Evolutionary conservation across 2,888 invertebrate genomes (phyloP).

Genomic region (Ormyrus pomaceus): DNA sequence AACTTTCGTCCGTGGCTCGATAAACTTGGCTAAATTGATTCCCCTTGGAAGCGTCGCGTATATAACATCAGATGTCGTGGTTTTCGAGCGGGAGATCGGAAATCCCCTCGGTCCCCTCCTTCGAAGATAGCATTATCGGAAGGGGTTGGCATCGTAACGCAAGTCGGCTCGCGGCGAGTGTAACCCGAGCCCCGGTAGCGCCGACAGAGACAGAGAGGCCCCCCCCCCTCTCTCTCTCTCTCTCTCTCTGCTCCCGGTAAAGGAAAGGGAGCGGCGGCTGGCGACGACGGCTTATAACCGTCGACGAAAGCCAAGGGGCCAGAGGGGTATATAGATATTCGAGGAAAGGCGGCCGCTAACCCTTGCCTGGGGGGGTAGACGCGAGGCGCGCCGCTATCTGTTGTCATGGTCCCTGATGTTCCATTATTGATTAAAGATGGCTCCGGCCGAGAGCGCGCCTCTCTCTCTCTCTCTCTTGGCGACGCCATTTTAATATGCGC

Average conservation of each 20-base stretch:
- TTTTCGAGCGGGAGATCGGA: constrained; percentile 17
- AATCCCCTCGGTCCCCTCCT: constrained; percentile 10
- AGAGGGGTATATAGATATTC: constrained; percentile 44
- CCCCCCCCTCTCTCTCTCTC: too few relatives aligned
- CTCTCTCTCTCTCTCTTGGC: constrained; percentile 53
- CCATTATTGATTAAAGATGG: constrained; percentile 76
- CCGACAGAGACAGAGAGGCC: constrained; percentile 4
- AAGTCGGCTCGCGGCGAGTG: constrained; percentile 62
- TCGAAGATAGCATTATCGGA: constrained; percentile 49
- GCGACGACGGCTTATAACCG: constrained; percentile 28
- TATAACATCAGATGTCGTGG: constrained; percentile 30
- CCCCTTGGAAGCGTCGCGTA: neutral
- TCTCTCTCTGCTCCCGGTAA: constrained; percentile 20
- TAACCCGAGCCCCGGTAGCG: constrained; percentile 62
- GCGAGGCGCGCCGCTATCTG: constrained; percentile 68
- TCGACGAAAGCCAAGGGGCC: neutral
- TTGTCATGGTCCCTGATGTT: constrained; percentile 76
- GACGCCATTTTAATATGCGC: constrained; percentile 76
- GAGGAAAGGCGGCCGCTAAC: constrained; percentile 65
- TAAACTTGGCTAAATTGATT: constrained; percentile 35
- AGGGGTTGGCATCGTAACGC: constrained; percentile 56
- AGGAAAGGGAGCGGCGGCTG: constrained; percentile 20
- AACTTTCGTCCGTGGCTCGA: neutral
- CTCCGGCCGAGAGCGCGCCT: constrained; percentile 64
- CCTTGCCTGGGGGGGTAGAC: constrained; percentile 70